Percentiles rank a stretch among this genome's conserved stretches.
Conservation (phyloP, 2,113 vertebrate genomes). For the Argyrosomus japonicus region DNA sequence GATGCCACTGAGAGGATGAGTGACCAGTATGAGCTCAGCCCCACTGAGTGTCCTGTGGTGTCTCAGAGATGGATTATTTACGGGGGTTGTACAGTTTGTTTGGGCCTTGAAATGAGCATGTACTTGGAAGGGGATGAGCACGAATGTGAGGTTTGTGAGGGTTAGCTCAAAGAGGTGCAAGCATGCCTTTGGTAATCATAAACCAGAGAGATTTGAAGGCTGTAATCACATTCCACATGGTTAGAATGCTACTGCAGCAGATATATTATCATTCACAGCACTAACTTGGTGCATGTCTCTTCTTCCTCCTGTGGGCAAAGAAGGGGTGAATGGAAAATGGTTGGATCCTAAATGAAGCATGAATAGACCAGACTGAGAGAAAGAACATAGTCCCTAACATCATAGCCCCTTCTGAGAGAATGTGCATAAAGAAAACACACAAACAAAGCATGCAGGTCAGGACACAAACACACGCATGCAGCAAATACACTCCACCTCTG, state of each 20-base stretch:
- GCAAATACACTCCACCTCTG: not conserved
- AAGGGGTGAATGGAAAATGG: constrained; percentile 52
- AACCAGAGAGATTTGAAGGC: constrained; percentile 58
- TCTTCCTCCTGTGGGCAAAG: constrained; percentile 71
- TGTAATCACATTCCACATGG: constrained; percentile 67
- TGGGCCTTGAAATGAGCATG: constrained; percentile 39
- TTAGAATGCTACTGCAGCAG: constrained; percentile 54
- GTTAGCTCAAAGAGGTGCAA: constrained; percentile 56
- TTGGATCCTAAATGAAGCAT: constrained; percentile 39
- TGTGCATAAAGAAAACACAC: constrained; percentile 37
- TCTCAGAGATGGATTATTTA: constrained; percentile 39
- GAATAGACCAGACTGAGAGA: constrained; percentile 29
- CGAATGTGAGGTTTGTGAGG: constrained; percentile 39
- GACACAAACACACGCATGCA: constrained; percentile 34
- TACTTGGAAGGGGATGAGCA: constrained; percentile 33
- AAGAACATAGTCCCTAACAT: constrained; percentile 11
- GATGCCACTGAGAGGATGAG: constrained; percentile 26
- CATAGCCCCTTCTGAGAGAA: constrained; percentile 64
- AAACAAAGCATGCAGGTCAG: constrained; percentile 50
- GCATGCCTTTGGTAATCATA: constrained; percentile 69
- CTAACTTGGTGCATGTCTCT: constrained; percentile 81
- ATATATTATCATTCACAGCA: constrained; percentile 61
- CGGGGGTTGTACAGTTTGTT: constrained; percentile 3
- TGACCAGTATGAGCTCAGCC: constrained; percentile 19
- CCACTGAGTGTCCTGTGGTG: not conserved